Percentiles rank a stretch among this genome's conserved stretches.
These are phyloP conservation scores for Heliconius aoede DNA, from an alignment of 2,888 invertebrate genomes.

Conservation along the genomic window DNA sequence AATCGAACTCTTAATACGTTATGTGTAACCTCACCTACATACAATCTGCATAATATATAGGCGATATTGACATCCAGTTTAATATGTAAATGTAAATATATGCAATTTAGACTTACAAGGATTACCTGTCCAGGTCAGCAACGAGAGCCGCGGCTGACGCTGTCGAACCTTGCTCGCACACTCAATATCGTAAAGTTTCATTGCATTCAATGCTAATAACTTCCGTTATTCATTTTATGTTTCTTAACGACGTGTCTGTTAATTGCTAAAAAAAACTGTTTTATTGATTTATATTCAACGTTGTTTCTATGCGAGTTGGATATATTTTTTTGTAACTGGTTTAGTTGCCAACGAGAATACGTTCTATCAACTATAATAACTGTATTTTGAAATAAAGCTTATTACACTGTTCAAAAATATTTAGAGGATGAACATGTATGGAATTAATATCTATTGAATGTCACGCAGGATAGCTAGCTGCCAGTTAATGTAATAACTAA, in stretches of 20 bases:
- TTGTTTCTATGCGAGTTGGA: background rate
- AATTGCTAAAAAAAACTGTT: background rate
- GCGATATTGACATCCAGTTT: background rate
- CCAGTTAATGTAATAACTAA: too few relatives aligned
- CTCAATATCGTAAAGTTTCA: slow-evolving; percentile 5
- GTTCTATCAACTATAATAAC: background rate
- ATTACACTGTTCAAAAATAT: too few relatives aligned
- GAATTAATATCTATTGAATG: too few relatives aligned
- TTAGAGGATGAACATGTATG: too few relatives aligned
- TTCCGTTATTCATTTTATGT: slow-evolving; percentile 4
- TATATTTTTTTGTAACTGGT: slow-evolving; percentile 8
- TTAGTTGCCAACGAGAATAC: background rate
- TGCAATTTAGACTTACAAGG: slow-evolving; percentile 28
- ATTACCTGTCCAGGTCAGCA: slow-evolving; percentile 23
- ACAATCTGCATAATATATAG: slow-evolving; percentile 4
- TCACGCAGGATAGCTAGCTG: too few relatives aligned
- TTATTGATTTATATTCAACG: background rate
- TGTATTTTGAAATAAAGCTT: background rate
- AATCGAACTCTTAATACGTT: too few relatives aligned
- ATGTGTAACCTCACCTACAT: background rate
- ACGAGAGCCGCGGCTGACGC: slow-evolving; percentile 12
- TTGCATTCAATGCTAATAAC: slow-evolving; percentile 6
- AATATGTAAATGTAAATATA: slow-evolving; percentile 18
- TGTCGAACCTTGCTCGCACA: slow-evolving; percentile 19
- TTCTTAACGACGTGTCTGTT: background rate